Evolutionary conservation across 2,797 vertebrate genomes (phyloP), one percentile per base, ranked within the genome.

Genomic region (Australoheros facetus): DNA sequence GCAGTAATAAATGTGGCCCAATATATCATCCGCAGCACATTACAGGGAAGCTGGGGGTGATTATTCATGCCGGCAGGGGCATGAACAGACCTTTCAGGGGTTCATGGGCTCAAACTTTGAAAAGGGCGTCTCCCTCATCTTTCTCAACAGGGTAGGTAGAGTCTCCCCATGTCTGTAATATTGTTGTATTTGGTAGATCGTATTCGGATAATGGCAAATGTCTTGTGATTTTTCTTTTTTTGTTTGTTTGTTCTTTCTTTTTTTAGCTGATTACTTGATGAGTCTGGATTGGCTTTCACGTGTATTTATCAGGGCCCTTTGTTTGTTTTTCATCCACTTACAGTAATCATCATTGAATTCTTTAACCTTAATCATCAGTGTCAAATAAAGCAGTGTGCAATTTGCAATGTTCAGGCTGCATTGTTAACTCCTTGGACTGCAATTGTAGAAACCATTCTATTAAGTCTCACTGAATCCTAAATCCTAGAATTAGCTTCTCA

Each of bases 1-100:
- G 91, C 93, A 87, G 92, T 95, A 95, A 95, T 95, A 95, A 95
- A 95, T 94, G 94, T 91, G 93, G 90, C 87, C 87, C 92, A 88
- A 95, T 95, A 94, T 90, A 94, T 95, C 94, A 95, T 95, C 92
- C 54, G 62, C 85, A 91, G 93, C 91, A 93, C 93, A 93, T 95
- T 95, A 94, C 90, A 90, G 90, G 87, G 86, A 86, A 94, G 92
- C 91, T 87, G 87, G 91, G 91, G 93, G 91, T 93, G 93, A 95
- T 95, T 94, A 95, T 94, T 95, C 94, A 95, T 94, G 89, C 91
- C 89, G 86, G 93, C 91, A 92, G 93, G 92, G 93, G 91, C 91
- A 93, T 87, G 93, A 91, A 89, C 90, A 92, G 94, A 95, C 94
- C 94, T 94, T 93, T 95, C 94, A 91, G 87, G 88, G 91, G 93